A percentile compares a stretch with the other conserved stretches of the same genome.
phyloP scores from a whole-genome alignment of 2,888 invertebrate species.

The Euclidia mi region DNA sequence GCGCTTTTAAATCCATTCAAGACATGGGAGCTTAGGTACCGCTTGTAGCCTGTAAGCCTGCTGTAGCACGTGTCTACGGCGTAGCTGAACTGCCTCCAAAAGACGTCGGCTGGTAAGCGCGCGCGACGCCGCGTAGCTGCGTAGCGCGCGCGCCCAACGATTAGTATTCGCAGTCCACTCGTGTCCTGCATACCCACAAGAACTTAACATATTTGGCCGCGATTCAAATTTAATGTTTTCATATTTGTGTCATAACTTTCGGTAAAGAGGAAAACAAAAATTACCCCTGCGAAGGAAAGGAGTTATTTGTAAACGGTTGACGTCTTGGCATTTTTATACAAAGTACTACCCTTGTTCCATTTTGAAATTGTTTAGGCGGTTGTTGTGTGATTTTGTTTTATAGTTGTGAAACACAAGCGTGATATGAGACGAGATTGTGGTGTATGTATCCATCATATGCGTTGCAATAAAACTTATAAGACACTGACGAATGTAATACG shows the following conservation, averaged over 20 bases:
- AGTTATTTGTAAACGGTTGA: constrained; percentile 88
- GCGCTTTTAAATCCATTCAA: constrained; percentile 33
- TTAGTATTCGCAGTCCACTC: constrained; percentile 79
- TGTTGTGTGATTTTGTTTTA: constrained; percentile 78
- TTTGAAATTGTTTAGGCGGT: constrained; percentile 84
- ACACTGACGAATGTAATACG: constrained; percentile 86
- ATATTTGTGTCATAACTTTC: constrained; percentile 86
- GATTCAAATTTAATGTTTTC: constrained; percentile 88
- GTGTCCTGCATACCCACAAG: constrained; percentile 73
- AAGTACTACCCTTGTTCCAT: constrained; percentile 80
- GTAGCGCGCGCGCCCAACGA: constrained; percentile 59
- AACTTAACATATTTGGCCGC: constrained; percentile 86
- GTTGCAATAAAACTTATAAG: constrained; percentile 86
- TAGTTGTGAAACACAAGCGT: constrained; percentile 67
- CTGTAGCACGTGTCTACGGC: constrained; percentile 82
- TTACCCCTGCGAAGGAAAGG: constrained; percentile 76
- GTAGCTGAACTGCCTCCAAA: constrained; percentile 58
- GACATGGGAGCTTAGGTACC: constrained; percentile 27
- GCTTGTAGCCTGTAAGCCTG: constrained; percentile 60
- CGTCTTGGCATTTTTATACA: constrained; percentile 86
- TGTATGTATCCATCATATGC: constrained; percentile 77
- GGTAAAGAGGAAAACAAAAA: constrained; percentile 83
- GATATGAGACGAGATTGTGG: constrained; percentile 73
- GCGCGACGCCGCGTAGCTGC: constrained; percentile 68
- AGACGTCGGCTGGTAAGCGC: constrained; percentile 31